Conservation (phyloP, 2,888 invertebrate species). For the Acanthosepion lycidas region DNA sequence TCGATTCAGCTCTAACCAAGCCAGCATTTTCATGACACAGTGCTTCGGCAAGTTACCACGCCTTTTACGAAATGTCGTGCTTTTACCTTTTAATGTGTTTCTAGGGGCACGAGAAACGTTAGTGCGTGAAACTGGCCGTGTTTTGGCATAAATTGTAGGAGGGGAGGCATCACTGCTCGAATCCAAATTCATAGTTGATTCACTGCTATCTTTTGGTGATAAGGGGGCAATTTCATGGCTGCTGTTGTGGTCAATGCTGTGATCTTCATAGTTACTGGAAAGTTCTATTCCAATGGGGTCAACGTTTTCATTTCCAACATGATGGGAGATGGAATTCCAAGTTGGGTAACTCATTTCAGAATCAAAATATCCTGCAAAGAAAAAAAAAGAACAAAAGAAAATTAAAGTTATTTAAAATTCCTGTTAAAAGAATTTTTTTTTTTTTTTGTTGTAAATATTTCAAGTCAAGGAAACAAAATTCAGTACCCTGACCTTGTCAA, state of each 20-base stretch:
- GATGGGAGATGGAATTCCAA: neutral
- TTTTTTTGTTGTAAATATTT: no score
- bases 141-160: neutral
- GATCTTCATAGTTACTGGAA: neutral
- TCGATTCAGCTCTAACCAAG: constrained; percentile 94
- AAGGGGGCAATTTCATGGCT: neutral
- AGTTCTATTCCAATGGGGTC: neutral
- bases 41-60: constrained; percentile 94
- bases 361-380: neutral
- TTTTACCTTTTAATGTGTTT: neutral
- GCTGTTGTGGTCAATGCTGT: neutral
- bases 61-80: constrained; percentile 78
- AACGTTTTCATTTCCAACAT: neutral
- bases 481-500: no score
- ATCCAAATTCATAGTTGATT: neutral
- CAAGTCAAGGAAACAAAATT: no score
- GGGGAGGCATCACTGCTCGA: neutral
- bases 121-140: neutral
- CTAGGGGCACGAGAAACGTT: neutral
- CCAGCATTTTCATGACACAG: constrained; percentile 91
- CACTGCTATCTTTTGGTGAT: neutral
- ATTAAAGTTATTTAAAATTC: no score
- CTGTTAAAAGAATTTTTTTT: no score
- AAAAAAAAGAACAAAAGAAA: neutral
- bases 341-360: neutral